Conservation (phyloP, 2,113 vertebrate genomes). For the Pelvicachromis taeniatus region DNA sequence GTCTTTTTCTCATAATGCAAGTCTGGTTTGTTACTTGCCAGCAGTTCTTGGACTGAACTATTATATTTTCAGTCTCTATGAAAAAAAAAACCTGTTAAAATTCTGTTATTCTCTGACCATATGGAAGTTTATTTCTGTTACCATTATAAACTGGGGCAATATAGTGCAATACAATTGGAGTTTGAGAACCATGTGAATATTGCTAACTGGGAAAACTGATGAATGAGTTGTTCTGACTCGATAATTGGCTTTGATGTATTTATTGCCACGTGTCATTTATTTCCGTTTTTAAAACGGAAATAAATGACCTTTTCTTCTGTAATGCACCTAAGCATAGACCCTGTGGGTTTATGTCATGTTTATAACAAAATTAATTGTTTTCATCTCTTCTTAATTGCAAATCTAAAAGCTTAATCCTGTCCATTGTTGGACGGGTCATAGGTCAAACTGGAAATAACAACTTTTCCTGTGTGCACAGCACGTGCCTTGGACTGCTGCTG, state of each 20-base stretch:
- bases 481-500: neutral
- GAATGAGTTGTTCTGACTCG: slow-evolving; percentile 50
- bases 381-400: neutral
- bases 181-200: slow-evolving; percentile 47
- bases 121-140: neutral
- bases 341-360: neutral
- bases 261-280: slow-evolving; percentile 33
- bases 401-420: neutral
- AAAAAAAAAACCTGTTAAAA: neutral
- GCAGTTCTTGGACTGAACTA: neutral
- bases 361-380: neutral
- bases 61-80: neutral
- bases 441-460: slow-evolving; percentile 26
- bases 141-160: neutral
- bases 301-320: neutral
- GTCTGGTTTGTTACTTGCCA: slow-evolving; percentile 1
- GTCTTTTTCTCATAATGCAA: neutral
- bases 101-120: neutral
- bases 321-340: neutral
- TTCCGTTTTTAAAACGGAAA: neutral
- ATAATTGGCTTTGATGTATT: slow-evolving; percentile 44
- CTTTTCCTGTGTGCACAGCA: neutral
- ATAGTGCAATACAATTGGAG: neutral
- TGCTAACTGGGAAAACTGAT: slow-evolving; percentile 47
- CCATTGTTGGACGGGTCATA: neutral